Conservation (phyloP, 30 jellyfish, hydroid and myxozoan species). For the Rhopilema esculentum region DNA sequence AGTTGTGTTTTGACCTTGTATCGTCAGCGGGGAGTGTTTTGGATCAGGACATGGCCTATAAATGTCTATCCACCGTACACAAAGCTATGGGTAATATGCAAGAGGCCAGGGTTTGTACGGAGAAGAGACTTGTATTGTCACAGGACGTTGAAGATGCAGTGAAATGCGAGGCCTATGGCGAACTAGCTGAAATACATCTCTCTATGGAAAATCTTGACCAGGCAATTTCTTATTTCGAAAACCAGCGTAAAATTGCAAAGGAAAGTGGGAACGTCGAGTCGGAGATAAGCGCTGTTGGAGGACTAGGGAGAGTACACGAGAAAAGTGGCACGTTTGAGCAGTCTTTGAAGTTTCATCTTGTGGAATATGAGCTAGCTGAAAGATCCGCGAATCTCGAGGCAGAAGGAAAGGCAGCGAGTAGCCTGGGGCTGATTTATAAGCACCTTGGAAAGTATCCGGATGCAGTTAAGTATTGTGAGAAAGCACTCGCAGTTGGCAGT, state of each 20-base stretch:
- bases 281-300: constrained; percentile 77
- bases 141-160: constrained; percentile 78
- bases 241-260: constrained; percentile 60
- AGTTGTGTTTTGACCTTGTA: constrained; percentile 64
- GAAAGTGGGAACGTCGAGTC: constrained; percentile 54
- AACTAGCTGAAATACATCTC: constrained; percentile 80
- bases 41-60: constrained; percentile 81
- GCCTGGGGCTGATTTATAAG: constrained; percentile 77
- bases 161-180: constrained; percentile 80
- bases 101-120: constrained; percentile 90
- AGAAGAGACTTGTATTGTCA: constrained; percentile 85
- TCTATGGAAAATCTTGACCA: constrained; percentile 79
- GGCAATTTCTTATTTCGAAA: constrained; percentile 80
- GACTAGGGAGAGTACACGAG: constrained; percentile 83
- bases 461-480: constrained; percentile 70
- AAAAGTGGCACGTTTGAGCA: constrained; percentile 60
- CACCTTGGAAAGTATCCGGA: constrained; percentile 60
- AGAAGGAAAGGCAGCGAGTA: constrained; percentile 64
- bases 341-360: constrained; percentile 61
- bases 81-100: constrained; percentile 60
- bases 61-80: constrained; percentile 58
- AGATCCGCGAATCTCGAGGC: constrained; percentile 56
- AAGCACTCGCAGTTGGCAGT: constrained; percentile 67
- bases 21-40: constrained; percentile 25
- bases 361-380: constrained; percentile 71